Evolutionary conservation across 2,888 invertebrate species (phyloP), one percentile per base, ranked within the genome.

Genomic region (Standfussiana lucernea): DNA sequence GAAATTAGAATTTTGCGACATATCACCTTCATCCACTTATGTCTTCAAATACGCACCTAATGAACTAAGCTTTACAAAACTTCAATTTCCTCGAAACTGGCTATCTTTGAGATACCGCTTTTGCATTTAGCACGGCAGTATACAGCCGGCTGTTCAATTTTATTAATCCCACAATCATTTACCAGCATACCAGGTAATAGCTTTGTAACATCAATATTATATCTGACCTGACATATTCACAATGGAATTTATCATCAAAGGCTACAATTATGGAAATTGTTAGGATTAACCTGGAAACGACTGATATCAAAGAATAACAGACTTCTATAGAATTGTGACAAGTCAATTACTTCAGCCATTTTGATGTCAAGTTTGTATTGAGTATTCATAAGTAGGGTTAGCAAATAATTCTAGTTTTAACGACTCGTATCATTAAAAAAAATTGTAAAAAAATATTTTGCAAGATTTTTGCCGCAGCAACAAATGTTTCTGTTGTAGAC

Each of bases 251-350:
- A 67, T 56, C 59, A 85, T 85, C 85, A 87, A 85, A 85, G 76
- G 28, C 13, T 53, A 21, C 66, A 79, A 87, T 88, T 81, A 83
- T 42, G 59, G 37, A 76, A 88, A 87, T 88, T 85, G 67, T 61
- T 75, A 24, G 37, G 28, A 73, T 78, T 79, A 79, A 35, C 62
- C 35, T 50, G 35, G 47, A 64, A 82, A 79, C 66, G 62, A 74
- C 13, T 76, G 64, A 76, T 75, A 78, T 88, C 82, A 87, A 88
- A 88, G 64, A 68, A 40, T 72, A 79, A 68, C 15, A 37, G 37
- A 47, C 8, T 47, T 56, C n/a, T 10, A 65, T 66, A 40, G 35
- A 77, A 67, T 56, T 77, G 56, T 75, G 85, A 88, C 89, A 78
- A 77, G 24, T 77, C 78, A 81, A 87, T 87, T 81, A 67, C 37